phyloP scores from a whole-genome alignment of 2,797 vertebrate genomes.

The Trematomus bernacchii region DNA sequence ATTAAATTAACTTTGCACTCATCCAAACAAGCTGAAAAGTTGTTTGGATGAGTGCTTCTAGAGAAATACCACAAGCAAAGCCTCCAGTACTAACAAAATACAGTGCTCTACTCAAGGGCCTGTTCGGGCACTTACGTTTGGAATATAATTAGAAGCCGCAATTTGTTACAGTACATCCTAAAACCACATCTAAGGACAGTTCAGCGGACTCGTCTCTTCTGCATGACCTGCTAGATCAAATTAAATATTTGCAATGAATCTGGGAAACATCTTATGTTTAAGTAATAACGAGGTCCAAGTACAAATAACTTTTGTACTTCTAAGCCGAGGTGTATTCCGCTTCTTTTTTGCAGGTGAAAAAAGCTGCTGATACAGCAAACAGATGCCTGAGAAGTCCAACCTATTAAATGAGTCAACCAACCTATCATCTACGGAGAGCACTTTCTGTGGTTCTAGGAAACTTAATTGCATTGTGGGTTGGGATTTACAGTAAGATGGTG shows the following conservation, averaged over 20 bases:
- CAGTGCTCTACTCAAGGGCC: no score
- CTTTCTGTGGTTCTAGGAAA: constrained; percentile 51
- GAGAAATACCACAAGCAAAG: no score
- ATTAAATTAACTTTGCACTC: no score
- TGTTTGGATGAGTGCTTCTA: no score
- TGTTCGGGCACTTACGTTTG: no score
- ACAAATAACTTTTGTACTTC: neutral
- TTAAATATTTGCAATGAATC: neutral
- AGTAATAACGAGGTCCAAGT: neutral
- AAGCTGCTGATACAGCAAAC: neutral
- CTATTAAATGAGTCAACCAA: constrained; percentile 26
- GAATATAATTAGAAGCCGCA: no score
- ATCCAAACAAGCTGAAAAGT: no score
- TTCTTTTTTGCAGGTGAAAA: neutral
- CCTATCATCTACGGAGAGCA: constrained; percentile 24
- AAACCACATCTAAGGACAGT: neutral
- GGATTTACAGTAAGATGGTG: constrained; percentile 65
- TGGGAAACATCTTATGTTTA: neutral
- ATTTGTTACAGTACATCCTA: no score
- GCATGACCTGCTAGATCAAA: neutral
- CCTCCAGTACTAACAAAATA: no score
- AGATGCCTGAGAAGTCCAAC: constrained; percentile 12
- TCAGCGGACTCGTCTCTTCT: neutral
- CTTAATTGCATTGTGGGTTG: constrained; percentile 44
- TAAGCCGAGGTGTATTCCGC: neutral